Percentiles rank a stretch among this genome's conserved stretches.
phyloP scores from a whole-genome alignment of 1,140 invertebrate species.

The fruit fly (Drosophila melanogaster) region DNA sequence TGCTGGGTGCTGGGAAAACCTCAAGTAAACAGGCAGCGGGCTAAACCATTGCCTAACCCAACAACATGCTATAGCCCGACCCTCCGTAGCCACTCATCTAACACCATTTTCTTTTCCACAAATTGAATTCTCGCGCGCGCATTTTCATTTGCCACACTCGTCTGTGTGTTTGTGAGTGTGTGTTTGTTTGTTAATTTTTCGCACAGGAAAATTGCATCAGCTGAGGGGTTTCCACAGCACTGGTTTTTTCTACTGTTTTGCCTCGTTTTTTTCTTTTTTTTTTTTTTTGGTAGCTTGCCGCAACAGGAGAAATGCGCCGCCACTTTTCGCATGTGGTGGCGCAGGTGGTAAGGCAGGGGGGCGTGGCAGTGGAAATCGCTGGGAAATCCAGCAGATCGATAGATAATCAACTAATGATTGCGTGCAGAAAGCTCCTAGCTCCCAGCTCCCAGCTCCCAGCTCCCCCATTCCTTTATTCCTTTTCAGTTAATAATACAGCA shows the following conservation, averaged over 20 bases:
- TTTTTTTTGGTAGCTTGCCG: conserved; percentile 5
- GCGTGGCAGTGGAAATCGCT: background rate
- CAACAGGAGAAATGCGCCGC: conserved; percentile 41
- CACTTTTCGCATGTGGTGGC: conserved; percentile 38
- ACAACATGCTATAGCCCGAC: conserved; percentile 12
- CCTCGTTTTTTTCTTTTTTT: conserved; percentile 12
- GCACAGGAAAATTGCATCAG: conserved; percentile 79
- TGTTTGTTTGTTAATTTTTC: conserved; percentile 76
- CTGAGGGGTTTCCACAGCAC: conserved; percentile 52
- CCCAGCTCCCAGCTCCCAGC: conserved; percentile 11
- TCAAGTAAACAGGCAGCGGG: conserved; percentile 74
- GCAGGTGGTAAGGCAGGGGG: background rate
- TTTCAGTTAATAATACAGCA: conserved; percentile 23
- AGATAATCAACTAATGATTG: conserved; percentile 63
- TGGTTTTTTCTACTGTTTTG: conserved; percentile 5
- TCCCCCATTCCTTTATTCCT: conserved; percentile 8
- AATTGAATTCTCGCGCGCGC: conserved; percentile 76
- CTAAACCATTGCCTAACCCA: conserved; percentile 33
- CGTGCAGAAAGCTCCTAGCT: conserved; percentile 37
- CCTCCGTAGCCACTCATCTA: conserved; percentile 6
- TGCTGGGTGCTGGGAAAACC: conserved; percentile 33
- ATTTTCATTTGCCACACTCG: conserved; percentile 55
- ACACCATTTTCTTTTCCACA: conserved; percentile 62
- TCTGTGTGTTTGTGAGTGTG: conserved; percentile 17
- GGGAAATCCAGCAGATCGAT: conserved; percentile 44